Conservation (phyloP, 2,797 vertebrate genomes). For the Takifugu rubripes region DNA sequence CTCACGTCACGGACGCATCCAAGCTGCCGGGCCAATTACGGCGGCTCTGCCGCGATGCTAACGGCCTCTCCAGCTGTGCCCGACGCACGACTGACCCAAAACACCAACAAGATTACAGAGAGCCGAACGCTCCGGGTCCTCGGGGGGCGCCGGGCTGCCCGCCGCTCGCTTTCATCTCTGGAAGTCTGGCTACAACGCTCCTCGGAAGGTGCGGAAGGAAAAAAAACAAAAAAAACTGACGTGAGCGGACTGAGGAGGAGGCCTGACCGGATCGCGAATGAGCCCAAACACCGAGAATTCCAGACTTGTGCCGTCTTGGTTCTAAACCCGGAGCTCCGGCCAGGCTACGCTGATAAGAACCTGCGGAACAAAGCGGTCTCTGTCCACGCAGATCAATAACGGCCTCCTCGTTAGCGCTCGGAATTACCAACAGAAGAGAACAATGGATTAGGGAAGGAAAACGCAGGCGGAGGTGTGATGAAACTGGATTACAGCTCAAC, state of each 20-base stretch:
- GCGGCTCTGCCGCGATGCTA: slow-evolving; percentile 66
- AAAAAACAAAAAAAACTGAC: no score
- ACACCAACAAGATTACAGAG: slow-evolving; percentile 68
- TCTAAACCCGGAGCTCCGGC: background rate
- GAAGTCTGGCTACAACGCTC: no score
- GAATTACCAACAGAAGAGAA: slow-evolving; percentile 26
- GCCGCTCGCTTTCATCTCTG: no score
- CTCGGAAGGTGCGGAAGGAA: no score
- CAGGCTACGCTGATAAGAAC: slow-evolving; percentile 21
- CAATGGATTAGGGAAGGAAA: slow-evolving; percentile 28
- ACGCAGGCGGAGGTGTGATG: slow-evolving; percentile 30
- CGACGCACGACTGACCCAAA: slow-evolving; percentile 70
- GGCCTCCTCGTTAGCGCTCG: slow-evolving; percentile 44
- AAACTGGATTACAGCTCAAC: slow-evolving; percentile 43
- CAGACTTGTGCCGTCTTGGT: no score
- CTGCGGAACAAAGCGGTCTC: slow-evolving; percentile 37
- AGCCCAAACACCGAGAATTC: no score
- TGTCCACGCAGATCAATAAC: slow-evolving; percentile 45
- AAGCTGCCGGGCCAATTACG: slow-evolving; percentile 70
- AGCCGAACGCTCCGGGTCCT: slow-evolving; percentile 49
- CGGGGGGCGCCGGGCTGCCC: slow-evolving; percentile 32
- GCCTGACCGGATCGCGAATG: no score
- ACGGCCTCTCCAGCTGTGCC: slow-evolving; percentile 70
- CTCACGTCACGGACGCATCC: slow-evolving; percentile 65
- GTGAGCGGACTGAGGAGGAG: no score